Evolutionary conservation across 2,113 vertebrate species (phyloP).

Genomic region (Muntiacus muntjak): DNA sequence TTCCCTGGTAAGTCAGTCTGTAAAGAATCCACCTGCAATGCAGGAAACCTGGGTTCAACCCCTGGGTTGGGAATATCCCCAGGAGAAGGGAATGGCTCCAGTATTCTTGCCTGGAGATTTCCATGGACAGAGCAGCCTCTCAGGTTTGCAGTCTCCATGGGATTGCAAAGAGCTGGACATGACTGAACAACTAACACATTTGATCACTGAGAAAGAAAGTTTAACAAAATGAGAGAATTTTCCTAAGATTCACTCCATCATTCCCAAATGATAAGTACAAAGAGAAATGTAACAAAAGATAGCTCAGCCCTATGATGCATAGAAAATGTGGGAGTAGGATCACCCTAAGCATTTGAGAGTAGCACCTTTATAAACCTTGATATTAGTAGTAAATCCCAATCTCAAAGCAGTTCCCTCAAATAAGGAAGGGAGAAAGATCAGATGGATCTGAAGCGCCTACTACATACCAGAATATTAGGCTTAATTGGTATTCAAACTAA

Average conservation of each 20-base stretch:
- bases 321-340: background rate
- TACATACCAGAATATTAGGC: constrained; percentile 6
- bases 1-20: background rate
- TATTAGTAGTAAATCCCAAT: background rate
- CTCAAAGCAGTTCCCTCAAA: background rate
- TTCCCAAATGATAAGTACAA: background rate
- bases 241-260: background rate
- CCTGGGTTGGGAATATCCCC: background rate
- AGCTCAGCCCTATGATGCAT: background rate
- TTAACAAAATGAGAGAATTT: background rate
- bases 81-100: background rate
- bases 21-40: background rate
- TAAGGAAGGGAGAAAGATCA: background rate
- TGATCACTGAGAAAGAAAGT: background rate
- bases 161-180: background rate
- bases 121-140: background rate
- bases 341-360: background rate
- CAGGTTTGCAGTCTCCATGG: background rate
- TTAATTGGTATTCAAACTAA: constrained; percentile 58
- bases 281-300: background rate
- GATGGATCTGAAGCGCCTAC: background rate
- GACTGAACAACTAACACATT: background rate
- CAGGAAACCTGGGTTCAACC: background rate
- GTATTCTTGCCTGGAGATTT: background rate
- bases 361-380: background rate